A percentile compares a stretch with the other conserved stretches of the same genome.
Evolutionary conservation across 2,797 vertebrate genomes (phyloP).

Genomic region (Tachyglossus aculeatus): DNA sequence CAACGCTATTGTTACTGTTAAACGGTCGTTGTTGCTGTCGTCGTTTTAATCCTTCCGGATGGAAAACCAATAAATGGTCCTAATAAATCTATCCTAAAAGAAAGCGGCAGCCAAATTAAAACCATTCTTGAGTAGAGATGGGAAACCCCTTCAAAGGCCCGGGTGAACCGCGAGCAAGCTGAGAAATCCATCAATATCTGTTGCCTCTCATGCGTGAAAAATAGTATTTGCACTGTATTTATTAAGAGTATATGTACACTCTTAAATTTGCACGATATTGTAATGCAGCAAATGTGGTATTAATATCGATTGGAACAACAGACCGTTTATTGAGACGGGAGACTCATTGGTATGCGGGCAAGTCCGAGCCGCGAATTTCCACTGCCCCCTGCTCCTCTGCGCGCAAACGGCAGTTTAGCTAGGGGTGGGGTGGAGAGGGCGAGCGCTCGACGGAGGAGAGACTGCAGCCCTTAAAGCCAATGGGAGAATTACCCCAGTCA

Average conservation of each 20-base stretch:
- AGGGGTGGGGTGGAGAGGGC: constrained; percentile 38
- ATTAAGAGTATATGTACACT: too few relatives aligned
- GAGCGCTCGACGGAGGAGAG: constrained; percentile 69
- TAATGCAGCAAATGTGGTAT: constrained; percentile 77
- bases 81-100: constrained; percentile 62
- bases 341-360: constrained; percentile 77
- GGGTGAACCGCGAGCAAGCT: constrained; percentile 61
- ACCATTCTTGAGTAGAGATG: constrained; percentile 69
- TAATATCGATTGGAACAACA: constrained; percentile 77
- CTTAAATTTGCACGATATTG: constrained; percentile 76
- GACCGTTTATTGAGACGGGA: constrained; percentile 79
- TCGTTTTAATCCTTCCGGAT: constrained; percentile 43
- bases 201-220: constrained; percentile 68
- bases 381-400: constrained; percentile 75
- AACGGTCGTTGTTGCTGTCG: constrained; percentile 50
- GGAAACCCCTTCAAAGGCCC: constrained; percentile 66
- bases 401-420: constrained; percentile 74
- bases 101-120: constrained; percentile 64
- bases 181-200: constrained; percentile 73
- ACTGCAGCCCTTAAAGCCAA: constrained; percentile 75
- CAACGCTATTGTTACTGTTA: constrained; percentile 26
- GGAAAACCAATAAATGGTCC: constrained; percentile 51
- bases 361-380: constrained; percentile 71
- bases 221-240: constrained; percentile 75
- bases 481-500: constrained; percentile 72